Evolutionary conservation across 2,113 vertebrate genomes (phyloP).

Genomic region (Spea bombifrons): DNA sequence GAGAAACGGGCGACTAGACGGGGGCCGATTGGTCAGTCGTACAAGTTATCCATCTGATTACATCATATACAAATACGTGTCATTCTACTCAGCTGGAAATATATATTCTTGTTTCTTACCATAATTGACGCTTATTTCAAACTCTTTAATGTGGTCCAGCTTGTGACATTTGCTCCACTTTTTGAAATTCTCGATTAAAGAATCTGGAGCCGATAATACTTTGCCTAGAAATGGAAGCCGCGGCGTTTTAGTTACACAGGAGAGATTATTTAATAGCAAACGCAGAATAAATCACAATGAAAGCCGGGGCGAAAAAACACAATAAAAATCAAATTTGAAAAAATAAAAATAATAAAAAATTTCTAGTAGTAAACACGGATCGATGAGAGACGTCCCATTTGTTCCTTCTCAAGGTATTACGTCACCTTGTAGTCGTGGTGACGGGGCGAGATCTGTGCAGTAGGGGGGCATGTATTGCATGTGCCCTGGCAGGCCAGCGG

Average conservation of each 20-base stretch:
- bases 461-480: too few relatives aligned
- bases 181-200: slow-evolving; percentile 1
- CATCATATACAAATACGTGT: too few relatives aligned
- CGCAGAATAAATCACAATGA: not conserved
- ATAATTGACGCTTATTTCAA: not conserved
- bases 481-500: too few relatives aligned
- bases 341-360: not conserved
- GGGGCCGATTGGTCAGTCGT: too few relatives aligned
- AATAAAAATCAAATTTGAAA: not conserved
- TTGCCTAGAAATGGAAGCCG: not conserved
- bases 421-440: too few relatives aligned
- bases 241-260: too few relatives aligned
- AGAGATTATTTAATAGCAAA: not conserved
- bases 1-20: too few relatives aligned
- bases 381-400: not conserved
- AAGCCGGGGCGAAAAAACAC: not conserved
- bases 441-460: too few relatives aligned
- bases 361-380: not conserved
- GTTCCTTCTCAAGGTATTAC: too few relatives aligned
- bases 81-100: too few relatives aligned
- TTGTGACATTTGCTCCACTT: slow-evolving; percentile 8
- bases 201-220: not conserved
- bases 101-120: slow-evolving; percentile 13
- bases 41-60: too few relatives aligned
- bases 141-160: not conserved